Evolutionary conservation across 1,140 invertebrate genomes (phyloP).

Genomic region (Vanessa atalanta): DNA sequence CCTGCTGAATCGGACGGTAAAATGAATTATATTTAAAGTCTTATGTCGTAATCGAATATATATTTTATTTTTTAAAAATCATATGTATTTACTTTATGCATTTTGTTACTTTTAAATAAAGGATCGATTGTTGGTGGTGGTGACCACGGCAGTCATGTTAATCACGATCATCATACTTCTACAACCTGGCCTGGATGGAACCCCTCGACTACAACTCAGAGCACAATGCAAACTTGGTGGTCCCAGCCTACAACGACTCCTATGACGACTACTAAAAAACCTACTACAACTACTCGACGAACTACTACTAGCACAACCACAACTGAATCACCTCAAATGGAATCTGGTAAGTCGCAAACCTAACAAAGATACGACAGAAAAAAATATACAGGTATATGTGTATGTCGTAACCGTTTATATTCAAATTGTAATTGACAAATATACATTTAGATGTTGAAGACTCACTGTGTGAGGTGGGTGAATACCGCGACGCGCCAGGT

Average conservation of each 20-base stretch:
- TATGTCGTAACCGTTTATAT: too few relatives aligned
- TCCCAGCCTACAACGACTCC: conserved; percentile 65
- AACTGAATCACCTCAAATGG: conserved; percentile 40
- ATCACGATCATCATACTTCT: conserved; percentile 59
- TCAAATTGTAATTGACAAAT: too few relatives aligned
- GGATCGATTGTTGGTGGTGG: conserved; percentile 52
- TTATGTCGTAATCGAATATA: not conserved
- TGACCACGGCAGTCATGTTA: conserved; percentile 55
- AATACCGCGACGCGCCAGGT: conserved; percentile 84
- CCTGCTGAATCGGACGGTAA: conserved; percentile 80
- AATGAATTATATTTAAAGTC: not conserved
- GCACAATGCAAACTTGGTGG: conserved; percentile 70
- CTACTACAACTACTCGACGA: conserved; percentile 50
- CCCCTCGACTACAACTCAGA: conserved; percentile 68
- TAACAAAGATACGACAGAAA: not conserved
- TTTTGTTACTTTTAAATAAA: conserved; percentile 16
- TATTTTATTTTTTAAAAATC: too few relatives aligned
- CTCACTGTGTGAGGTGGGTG: conserved; percentile 82
- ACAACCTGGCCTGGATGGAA: conserved; percentile 81
- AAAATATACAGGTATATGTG: not conserved
- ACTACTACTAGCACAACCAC: conserved; percentile 48
- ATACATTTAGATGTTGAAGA: conserved; percentile 58
- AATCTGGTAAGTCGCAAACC: conserved; percentile 39
- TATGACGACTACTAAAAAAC: conserved; percentile 64
- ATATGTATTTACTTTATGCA: too few relatives aligned